Base-by-base conservation (phyloP, 2,888 invertebrate species). In the Athalia rosae region DNA sequence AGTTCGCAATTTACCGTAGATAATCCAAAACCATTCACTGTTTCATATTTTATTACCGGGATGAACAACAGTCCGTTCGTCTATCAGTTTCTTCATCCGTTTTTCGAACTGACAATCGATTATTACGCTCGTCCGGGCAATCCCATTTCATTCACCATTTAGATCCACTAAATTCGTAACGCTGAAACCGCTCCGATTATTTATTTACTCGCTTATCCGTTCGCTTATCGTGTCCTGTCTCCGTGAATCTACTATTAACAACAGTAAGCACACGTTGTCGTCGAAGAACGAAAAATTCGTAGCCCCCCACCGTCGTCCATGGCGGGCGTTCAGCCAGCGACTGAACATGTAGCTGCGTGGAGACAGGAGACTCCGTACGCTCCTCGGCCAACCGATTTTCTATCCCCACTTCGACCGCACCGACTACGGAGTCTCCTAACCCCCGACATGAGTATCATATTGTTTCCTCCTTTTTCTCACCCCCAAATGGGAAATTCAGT, bases 281-380 rank as follows among this genome's bases (percentile, higher is more conserved):
- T 8, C 53, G 8, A n/a, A 45, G 7, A 28, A 1, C 3, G 28
- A 11, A 11, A 50, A 48, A 58, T 13, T n/a, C 41, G 61, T 28
- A 4, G 28, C 74, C 61, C 58, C 43, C 41, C 45, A 15, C 50
- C 78, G 78, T 81, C 79, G 74, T 63, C 61, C 69, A 77, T 69
- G 84, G 80, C 83, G 86, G 87, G 85, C 87, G 85, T 83, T 84
- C 86, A 84, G 85, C 87, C 85, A 85, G 84, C 86, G 86, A 89
- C 89, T 89, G 85, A 81, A 77, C 73, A 15, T 64, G 41, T 6
- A 6, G 43, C 45, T 9, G 64, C 11, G 28, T 7, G 5, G 45
- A 15, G 64, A 77, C 71, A 71, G 76, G 71, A 59, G 71, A 58
- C 67, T 50, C 63, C 4, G 4, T n/a, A n/a, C n/a, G 9, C 8